Evolutionary conservation across 2,888 invertebrate genomes (phyloP).

Genomic region (Zhengitettix transpicula): DNA sequence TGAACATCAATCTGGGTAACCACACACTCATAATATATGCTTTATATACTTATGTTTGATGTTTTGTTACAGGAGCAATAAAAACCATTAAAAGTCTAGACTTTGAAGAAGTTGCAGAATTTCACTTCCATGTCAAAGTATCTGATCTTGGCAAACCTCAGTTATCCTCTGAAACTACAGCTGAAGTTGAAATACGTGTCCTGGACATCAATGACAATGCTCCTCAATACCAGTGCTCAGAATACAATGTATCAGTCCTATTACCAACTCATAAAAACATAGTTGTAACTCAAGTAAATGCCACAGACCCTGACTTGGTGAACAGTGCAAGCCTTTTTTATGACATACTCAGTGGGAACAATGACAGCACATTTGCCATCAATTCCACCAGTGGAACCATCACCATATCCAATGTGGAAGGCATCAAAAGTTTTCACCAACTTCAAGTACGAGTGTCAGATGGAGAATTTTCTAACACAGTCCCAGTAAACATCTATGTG

Average conservation of each 20-base stretch:
- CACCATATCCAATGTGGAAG: conserved; percentile 39
- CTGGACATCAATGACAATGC: conserved; percentile 79
- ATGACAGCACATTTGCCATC: conserved; percentile 53
- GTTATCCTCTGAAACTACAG: conserved; percentile 59
- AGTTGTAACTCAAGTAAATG: conserved; percentile 43
- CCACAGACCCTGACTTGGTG: conserved; percentile 58
- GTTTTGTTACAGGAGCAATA: conserved; percentile 48
- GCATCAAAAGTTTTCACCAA: conserved; percentile 34
- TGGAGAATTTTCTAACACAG: conserved; percentile 59
- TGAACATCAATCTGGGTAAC: too few species aligned
- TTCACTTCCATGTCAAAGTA: conserved; percentile 71
- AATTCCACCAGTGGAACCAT: conserved; percentile 48
- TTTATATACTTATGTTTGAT: background rate
- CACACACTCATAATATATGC: background rate
- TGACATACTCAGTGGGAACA: conserved; percentile 71
- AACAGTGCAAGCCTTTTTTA: conserved; percentile 44
- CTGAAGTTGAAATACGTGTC: conserved; percentile 61
- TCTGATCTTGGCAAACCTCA: conserved; percentile 71
- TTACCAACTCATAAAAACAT: conserved; percentile 71
- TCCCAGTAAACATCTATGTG: conserved; percentile 51
- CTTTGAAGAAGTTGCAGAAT: conserved; percentile 51
- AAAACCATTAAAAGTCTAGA: conserved; percentile 60
- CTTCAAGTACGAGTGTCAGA: conserved; percentile 73
- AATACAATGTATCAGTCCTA: conserved; percentile 59
- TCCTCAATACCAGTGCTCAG: conserved; percentile 51